Percentiles rank a stretch among this genome's conserved stretches.
Conservation (phyloP, 2,113 vertebrate genomes). For the Corythoichthys haematopterus region DNA sequence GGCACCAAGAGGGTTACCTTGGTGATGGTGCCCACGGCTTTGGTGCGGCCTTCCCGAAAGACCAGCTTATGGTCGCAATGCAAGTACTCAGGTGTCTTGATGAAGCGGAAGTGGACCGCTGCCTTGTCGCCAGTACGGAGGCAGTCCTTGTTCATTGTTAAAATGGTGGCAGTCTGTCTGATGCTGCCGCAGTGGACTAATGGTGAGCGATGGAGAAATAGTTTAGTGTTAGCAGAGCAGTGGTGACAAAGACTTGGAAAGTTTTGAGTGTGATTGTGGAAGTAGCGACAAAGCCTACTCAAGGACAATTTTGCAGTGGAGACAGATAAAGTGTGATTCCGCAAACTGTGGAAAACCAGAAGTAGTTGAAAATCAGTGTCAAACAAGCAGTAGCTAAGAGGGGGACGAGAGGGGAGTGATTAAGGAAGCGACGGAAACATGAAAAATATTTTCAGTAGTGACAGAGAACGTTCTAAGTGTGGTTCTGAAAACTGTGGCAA, state of each 20-base stretch:
- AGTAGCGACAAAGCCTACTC: neutral
- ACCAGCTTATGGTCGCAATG: slow-evolving; percentile 95
- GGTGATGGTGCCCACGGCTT: slow-evolving; percentile 96
- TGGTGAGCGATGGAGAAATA: neutral
- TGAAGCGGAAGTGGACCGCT: slow-evolving; percentile 96
- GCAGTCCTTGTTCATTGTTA: slow-evolving; percentile 97
- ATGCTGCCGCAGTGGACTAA: slow-evolving; percentile 98
- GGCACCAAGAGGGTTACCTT: slow-evolving; percentile 74
- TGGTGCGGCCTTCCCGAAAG: slow-evolving; percentile 96
- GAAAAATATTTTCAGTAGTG: too few relatives aligned
- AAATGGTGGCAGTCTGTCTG: slow-evolving; percentile 92
- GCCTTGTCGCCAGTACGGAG: slow-evolving; percentile 96
- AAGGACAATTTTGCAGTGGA: neutral
- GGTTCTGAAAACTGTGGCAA: neutral
- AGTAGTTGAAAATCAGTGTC: neutral
- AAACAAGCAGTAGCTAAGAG: neutral
- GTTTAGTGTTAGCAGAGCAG: neutral
- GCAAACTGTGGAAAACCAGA: neutral
- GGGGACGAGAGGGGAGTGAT: neutral
- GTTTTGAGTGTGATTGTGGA: neutral
- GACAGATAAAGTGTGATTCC: neutral
- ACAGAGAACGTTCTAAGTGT: neutral
- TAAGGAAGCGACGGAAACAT: too few relatives aligned
- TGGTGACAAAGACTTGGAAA: neutral
- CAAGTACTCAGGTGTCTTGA: slow-evolving; percentile 95